A percentile compares a stretch with the other conserved stretches of the same genome.
Conservation (phyloP, 2,797 vertebrate genomes). For the Antrozous pallidus region DNA sequence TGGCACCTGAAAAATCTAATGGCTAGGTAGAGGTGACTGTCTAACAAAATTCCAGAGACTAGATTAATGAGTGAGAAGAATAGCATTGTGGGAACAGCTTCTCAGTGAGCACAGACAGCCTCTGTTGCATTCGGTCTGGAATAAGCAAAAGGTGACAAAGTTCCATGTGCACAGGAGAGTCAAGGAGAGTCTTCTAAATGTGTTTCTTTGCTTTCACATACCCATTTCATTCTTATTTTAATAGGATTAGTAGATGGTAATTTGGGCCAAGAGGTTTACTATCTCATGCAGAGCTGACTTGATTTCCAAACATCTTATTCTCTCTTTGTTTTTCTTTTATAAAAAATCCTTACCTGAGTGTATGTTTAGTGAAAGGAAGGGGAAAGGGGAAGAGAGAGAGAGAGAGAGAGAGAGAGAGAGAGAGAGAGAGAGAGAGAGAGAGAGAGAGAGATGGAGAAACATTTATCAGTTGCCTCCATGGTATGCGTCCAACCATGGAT, state of each 20-base stretch:
- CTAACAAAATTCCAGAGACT: background rate
- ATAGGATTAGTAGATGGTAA: background rate
- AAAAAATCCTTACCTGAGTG: background rate
- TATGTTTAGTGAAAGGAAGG: background rate
- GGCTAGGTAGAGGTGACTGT: background rate
- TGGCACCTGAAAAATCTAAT: background rate
- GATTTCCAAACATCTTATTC: background rate
- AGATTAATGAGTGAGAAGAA: background rate
- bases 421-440: no score
- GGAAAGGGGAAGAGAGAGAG: no score
- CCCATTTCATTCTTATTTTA: constrained; percentile 6
- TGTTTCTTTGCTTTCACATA: background rate
- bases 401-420: no score
- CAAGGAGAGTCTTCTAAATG: background rate
- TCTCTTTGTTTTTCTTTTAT: background rate
- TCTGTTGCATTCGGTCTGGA: background rate
- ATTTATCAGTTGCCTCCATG: no score
- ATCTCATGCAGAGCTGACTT: background rate
- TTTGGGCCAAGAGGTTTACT: background rate
- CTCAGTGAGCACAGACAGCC: background rate
- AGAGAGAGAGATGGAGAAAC: no score
- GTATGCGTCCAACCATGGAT: no score
- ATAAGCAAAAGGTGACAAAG: background rate
- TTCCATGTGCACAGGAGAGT: background rate
- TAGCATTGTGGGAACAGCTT: background rate